phyloP scores from a whole-genome alignment of 2,888 invertebrate species.

The Megalurothrips usitatus region DNA sequence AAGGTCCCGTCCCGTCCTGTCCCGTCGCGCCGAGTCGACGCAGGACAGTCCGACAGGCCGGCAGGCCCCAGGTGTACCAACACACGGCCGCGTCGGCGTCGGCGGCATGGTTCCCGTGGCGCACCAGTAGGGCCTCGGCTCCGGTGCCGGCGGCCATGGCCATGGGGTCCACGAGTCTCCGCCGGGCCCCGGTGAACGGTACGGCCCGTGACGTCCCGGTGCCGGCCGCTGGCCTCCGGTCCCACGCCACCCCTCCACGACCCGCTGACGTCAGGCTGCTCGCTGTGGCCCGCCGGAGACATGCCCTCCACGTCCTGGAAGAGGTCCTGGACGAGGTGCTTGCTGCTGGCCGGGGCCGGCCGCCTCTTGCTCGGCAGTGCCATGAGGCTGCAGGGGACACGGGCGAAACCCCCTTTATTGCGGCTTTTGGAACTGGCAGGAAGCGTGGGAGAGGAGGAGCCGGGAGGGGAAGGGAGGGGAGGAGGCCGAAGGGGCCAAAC shows the following conservation, averaged over 20 bases:
- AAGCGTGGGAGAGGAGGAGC: not conserved
- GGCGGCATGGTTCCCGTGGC: no score
- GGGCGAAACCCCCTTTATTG: not conserved
- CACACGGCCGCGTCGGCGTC: not conserved
- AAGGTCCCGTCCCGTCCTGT: not conserved
- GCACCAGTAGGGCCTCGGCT: no score
- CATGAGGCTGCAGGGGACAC: not conserved
- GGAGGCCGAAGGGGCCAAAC: conserved; percentile 6
- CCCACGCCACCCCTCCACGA: not conserved
- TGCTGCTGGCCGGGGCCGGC: not conserved
- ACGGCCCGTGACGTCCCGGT: not conserved
- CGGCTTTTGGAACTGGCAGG: not conserved
- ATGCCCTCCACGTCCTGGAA: no score
- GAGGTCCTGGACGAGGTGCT: no score
- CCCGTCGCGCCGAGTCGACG: not conserved
- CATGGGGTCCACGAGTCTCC: no score
- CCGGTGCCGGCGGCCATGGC: no score
- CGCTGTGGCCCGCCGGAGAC: not conserved
- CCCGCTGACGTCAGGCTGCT: not conserved
- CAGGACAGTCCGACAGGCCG: not conserved
- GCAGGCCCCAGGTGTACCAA: not conserved
- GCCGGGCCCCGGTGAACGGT: not conserved
- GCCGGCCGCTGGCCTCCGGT: not conserved
- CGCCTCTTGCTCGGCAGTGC: not conserved
- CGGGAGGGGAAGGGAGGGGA: not conserved